Base-by-base conservation (phyloP, 2,113 vertebrate species). In the Phalacrocorax brasilianus region DNA sequence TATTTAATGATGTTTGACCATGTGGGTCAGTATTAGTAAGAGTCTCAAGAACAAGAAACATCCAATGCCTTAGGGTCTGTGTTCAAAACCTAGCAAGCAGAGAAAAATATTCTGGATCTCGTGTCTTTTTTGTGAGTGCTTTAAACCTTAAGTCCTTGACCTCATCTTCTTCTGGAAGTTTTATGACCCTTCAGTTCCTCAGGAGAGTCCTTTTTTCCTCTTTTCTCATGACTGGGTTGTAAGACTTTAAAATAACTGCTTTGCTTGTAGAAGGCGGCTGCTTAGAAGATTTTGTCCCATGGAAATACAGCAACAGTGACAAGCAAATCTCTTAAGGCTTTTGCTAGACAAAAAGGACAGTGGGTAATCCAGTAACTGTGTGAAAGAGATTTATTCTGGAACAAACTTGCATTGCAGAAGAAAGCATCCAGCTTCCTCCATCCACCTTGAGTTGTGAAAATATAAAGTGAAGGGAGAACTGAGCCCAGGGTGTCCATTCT, bases 381-480 rank as follows among this genome's bases (percentile, higher is more conserved):
- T 91, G 58, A 61, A 91, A 80, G 66, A 79, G 44, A 38, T 86
- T 93, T 93, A 56, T 71, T 93, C 83, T 89, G 93, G 40, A 92
- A 67, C 50, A 65, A 66, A 62, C 2, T 6, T n/a, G 18, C 4
- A 4, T 56, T 91, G 63, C 47, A 75, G 75, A 86, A 93, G 79
- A 70, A 91, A 87, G 30, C 72, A 75, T 75, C 30, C 35, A 72
- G 33, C 47, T 77, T 93, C 44, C 73, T 78, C 45, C 40, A 52
- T 56, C 59, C 30, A n/a, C 27, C 27, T 67, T 84, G 56, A 84
- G 12, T 61, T 56, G 35, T 68, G 62, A 35, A 74, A 73, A 58
- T 44, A 28, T 62, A 27, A 68, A 93, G 74, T 0, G 4, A 68
- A 49, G 62, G 38, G 33, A 94, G 42, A 30, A 80, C 8, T 76